These are phyloP conservation scores for Euzetes globulus DNA, from an alignment of 2,888 invertebrate species.

Conservation along the genomic window DNA sequence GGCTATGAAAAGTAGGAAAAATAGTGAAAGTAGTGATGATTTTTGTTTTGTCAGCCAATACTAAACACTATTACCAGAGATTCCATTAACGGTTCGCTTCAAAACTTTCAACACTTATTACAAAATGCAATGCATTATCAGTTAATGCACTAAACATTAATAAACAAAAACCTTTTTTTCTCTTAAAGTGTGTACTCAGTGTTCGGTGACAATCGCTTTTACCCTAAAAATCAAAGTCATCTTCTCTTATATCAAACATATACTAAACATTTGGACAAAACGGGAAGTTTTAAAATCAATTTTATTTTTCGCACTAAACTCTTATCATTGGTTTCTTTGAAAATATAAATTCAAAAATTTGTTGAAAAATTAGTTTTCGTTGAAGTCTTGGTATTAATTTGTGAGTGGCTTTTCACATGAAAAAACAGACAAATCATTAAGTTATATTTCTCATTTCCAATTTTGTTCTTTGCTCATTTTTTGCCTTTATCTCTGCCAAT, in stretches of 20 bases:
- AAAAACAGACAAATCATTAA: background rate
- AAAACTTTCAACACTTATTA: slow-evolving; percentile 28
- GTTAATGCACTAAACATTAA: slow-evolving; percentile 26
- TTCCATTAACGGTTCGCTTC: slow-evolving; percentile 22
- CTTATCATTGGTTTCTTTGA: too few species aligned
- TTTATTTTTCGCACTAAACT: too few species aligned
- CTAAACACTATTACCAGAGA: slow-evolving; percentile 8
- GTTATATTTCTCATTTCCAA: background rate
- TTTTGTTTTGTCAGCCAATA: slow-evolving; percentile 16
- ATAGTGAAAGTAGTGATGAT: background rate
- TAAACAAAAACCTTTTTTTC: slow-evolving; percentile 13
- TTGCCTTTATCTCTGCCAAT: background rate
- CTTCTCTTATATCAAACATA: background rate
- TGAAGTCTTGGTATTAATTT: background rate
- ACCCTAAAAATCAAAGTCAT: background rate
- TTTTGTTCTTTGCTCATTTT: background rate
- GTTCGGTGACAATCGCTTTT: background rate
- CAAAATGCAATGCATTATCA: slow-evolving; percentile 22
- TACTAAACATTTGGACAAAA: background rate
- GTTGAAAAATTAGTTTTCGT: too few species aligned
- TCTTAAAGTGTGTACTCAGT: background rate
- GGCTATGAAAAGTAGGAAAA: background rate
- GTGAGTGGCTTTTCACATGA: background rate
- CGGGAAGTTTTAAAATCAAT: background rate
- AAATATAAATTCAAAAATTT: too few species aligned